phyloP scores from a whole-genome alignment of 2,797 vertebrate genomes.

The Poecilia wingei region DNA sequence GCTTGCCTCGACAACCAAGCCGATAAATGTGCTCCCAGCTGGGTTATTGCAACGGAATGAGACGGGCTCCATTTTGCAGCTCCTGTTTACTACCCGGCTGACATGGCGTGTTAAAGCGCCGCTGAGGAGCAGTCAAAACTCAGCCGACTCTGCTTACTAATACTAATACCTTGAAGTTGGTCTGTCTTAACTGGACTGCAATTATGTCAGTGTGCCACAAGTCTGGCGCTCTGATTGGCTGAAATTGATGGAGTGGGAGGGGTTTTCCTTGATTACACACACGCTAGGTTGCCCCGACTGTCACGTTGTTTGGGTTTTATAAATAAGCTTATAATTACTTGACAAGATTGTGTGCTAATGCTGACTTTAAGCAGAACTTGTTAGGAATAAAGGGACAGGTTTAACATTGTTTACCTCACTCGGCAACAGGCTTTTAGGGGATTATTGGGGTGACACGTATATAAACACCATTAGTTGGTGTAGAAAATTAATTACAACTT shows the following conservation, averaged over 20 bases:
- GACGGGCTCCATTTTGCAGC: conserved; percentile 78
- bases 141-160: conserved; percentile 1
- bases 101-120: conserved; percentile 65
- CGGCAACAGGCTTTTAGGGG: conserved; percentile 22
- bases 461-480: neutral
- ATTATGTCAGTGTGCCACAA: conserved; percentile 83
- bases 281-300: conserved; percentile 72
- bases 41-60: conserved; percentile 9
- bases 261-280: conserved; percentile 79
- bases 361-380: conserved; percentile 21
- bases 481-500: neutral
- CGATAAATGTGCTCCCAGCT: neutral
- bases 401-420: conserved; percentile 35
- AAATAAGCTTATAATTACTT: conserved; percentile 59
- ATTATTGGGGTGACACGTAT: conserved; percentile 7
- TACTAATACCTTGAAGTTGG: conserved; percentile 48
- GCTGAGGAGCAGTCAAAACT: conserved; percentile 34
- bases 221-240: conserved; percentile 83
- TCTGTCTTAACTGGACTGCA: conserved; percentile 74
- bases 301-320: conserved; percentile 71
- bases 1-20: neutral
- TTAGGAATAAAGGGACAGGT: conserved; percentile 1
- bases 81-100: conserved; percentile 76
- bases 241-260: conserved; percentile 86
- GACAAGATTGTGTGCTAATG: conserved; percentile 38